phyloP scores from a whole-genome alignment of 2,888 invertebrate species.

The Anaspis maculata region DNA sequence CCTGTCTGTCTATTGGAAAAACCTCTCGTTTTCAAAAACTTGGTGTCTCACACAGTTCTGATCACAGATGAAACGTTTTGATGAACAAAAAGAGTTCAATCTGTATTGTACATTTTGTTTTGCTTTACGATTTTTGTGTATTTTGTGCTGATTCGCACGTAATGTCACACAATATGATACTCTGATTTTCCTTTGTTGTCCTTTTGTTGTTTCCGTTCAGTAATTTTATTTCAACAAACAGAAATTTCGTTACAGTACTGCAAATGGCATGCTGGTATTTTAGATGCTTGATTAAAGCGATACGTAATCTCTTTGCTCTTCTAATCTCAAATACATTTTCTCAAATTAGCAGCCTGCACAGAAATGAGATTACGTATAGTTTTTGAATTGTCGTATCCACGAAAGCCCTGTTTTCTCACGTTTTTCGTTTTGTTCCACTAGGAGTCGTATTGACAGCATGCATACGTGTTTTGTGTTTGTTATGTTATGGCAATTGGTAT shows the following conservation, averaged over 20 bases:
- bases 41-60: constrained; percentile 27
- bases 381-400: too few relatives aligned
- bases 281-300: too few relatives aligned
- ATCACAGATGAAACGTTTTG: constrained; percentile 22
- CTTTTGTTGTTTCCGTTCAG: constrained; percentile 22
- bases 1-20: too few relatives aligned
- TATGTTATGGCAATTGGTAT: constrained; percentile 22
- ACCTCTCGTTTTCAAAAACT: too few relatives aligned
- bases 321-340: too few relatives aligned
- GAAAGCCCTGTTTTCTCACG: too few relatives aligned
- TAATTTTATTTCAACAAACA: constrained; percentile 25
- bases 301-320: too few relatives aligned
- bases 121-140: constrained; percentile 25
- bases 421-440: constrained; percentile 7
- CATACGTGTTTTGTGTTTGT: constrained; percentile 18
- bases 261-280: too few relatives aligned
- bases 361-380: too few relatives aligned
- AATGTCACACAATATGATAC: constrained; percentile 18
- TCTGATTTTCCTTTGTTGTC: constrained; percentile 17
- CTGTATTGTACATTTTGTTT: constrained; percentile 19
- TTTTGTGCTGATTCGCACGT: constrained; percentile 27
- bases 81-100: constrained; percentile 5
- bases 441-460: constrained; percentile 20
- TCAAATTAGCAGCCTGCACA: too few relatives aligned
- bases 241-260: too few relatives aligned